Evolutionary conservation across 2,797 vertebrate genomes (phyloP).

Genomic region (Sorex maritimensis): DNA sequence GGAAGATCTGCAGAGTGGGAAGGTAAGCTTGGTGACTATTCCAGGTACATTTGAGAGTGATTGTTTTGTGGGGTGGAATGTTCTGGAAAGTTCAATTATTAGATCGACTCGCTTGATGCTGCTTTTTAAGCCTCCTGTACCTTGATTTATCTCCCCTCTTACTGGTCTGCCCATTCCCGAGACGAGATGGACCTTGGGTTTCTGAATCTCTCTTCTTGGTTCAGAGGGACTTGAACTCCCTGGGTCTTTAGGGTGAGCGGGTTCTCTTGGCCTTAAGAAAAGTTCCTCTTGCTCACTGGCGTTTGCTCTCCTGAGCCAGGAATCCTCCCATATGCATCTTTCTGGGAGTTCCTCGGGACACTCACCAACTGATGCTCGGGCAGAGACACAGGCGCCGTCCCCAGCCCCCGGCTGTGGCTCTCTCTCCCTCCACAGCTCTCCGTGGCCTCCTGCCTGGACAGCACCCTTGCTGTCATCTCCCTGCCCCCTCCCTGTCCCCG

Average conservation of each 20-base stretch:
- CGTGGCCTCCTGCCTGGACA: too few relatives aligned
- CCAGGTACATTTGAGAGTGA: neutral
- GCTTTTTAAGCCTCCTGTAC: neutral
- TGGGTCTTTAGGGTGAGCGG: neutral
- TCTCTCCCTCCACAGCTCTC: too few relatives aligned
- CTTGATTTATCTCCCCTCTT: neutral
- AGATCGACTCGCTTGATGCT: neutral
- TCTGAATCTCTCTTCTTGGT: neutral
- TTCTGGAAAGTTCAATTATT: neutral
- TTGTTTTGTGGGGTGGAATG: neutral
- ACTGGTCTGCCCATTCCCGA: neutral
- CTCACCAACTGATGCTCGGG: too few relatives aligned
- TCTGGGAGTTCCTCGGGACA: neutral
- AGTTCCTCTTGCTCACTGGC: neutral
- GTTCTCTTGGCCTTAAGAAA: neutral
- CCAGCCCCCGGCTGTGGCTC: too few relatives aligned
- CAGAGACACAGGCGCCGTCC: too few relatives aligned
- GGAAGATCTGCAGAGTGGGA: neutral
- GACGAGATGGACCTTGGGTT: neutral
- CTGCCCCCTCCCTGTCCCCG: fast-evolving
- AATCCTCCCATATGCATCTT: neutral
- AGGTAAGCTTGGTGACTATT: neutral
- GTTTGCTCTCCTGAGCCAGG: neutral
- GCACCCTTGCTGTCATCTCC: too few relatives aligned
- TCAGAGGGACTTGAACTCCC: too few relatives aligned